Conservation (phyloP, 2,797 vertebrate genomes). For the Xenopus petersii region DNA sequence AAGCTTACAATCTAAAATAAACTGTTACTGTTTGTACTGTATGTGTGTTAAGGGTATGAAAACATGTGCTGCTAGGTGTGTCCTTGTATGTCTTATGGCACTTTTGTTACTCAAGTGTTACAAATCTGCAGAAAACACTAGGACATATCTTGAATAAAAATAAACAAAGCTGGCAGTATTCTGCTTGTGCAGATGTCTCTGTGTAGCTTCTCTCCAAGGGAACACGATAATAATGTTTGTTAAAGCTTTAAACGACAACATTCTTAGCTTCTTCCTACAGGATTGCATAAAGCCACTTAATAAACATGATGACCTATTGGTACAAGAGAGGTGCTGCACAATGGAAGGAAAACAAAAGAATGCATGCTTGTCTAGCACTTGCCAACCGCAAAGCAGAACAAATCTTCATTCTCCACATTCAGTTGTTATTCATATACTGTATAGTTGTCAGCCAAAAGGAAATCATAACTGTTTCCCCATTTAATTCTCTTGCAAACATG, state of each 20-base stretch:
- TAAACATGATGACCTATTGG: conserved; percentile 4
- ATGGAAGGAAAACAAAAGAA: not conserved
- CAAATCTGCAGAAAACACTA: not conserved
- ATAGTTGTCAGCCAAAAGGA: no score
- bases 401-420: not conserved
- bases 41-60: no score
- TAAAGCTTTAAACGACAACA: conserved; percentile 23
- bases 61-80: no score
- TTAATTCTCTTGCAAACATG: no score
- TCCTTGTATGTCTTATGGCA: no score
- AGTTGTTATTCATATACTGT: not conserved
- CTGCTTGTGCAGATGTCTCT: not conserved
- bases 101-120: no score
- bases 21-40: no score
- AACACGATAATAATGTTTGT: conserved; percentile 42
- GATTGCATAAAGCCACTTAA: conserved; percentile 28
- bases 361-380: not conserved
- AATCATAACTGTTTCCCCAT: no score
- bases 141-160: not conserved
- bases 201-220: conserved; percentile 28
- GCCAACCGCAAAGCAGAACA: not conserved
- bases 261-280: conserved; percentile 13
- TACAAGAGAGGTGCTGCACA: not conserved
- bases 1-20: no score
- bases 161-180: not conserved